Conservation (phyloP, 2,888 invertebrate genomes). For the Cephus spinipes region DNA sequence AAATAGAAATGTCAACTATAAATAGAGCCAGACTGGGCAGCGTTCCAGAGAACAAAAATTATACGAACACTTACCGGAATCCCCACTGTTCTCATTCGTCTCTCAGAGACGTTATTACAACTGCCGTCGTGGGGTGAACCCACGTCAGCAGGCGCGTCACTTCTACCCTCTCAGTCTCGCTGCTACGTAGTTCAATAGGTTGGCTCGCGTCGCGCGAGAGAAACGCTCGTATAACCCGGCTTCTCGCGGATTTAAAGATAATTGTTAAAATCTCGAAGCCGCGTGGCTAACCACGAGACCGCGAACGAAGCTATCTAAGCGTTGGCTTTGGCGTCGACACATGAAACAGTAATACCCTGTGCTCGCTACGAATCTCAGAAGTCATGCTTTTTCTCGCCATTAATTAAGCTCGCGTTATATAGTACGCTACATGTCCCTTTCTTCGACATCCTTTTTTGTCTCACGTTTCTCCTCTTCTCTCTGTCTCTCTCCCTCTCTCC, state of each 20-base stretch:
- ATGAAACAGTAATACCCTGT: not conserved
- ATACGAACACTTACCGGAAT: not conserved
- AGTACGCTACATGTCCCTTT: conserved; percentile 1
- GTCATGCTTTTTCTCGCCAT: conserved; percentile 14
- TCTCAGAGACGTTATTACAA: not conserved
- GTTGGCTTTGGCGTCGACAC: not conserved
- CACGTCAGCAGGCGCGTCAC: no score
- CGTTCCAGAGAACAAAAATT: not conserved
- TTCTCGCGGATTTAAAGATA: not conserved
- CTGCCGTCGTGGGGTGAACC: not conserved
- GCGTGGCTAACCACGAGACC: not conserved
- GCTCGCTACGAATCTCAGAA: conserved; percentile 15
- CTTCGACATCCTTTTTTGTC: not conserved
- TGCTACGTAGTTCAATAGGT: no score
- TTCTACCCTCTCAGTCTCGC: no score
- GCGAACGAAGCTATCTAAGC: not conserved
- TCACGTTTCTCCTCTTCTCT: not conserved
- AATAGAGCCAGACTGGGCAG: not conserved
- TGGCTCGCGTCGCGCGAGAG: no score
- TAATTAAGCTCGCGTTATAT: conserved; percentile 24
- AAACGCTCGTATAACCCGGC: no score
- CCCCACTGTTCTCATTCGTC: not conserved
- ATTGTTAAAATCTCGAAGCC: not conserved
- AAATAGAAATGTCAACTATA: not conserved
- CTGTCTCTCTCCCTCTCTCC: not conserved